phyloP scores from a whole-genome alignment of 2,888 invertebrate genomes.

The Theristus sp. region DNA sequence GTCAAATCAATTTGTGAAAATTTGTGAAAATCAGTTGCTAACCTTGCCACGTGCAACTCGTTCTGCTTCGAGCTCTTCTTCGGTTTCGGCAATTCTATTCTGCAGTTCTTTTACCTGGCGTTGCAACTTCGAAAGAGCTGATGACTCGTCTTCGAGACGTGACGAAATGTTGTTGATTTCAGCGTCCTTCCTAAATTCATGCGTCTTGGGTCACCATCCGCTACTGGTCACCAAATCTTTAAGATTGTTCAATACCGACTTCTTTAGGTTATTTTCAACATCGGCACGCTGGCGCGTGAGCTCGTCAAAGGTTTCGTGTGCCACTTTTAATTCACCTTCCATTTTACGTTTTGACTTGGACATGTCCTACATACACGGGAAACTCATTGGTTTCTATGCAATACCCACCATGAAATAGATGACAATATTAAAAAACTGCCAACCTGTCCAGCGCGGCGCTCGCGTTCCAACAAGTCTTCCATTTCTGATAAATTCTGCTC shows the following conservation, averaged over 20 bases:
- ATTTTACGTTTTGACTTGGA: slow-evolving; percentile 13
- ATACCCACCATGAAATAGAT: no score
- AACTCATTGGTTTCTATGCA: no score
- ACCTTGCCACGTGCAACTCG: slow-evolving; percentile 38
- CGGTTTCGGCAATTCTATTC: slow-evolving; percentile 83
- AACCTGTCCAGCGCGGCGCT: slow-evolving; percentile 92
- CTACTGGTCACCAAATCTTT: no score
- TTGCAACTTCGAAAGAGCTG: slow-evolving; percentile 83
- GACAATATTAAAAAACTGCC: no score
- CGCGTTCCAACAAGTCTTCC: slow-evolving; percentile 89
- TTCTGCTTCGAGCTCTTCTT: slow-evolving; percentile 97
- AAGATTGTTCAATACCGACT: slow-evolving; percentile 6
- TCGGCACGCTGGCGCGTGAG: slow-evolving; percentile 21
- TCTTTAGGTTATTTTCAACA: slow-evolving; percentile 20
- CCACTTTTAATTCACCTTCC: slow-evolving; percentile 28
- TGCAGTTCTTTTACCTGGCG: slow-evolving; percentile 99
- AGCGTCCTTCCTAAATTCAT: slow-evolving; percentile 51
- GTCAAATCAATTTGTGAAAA: neutral
- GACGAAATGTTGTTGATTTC: slow-evolving; percentile 70
- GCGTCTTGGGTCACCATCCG: no score
- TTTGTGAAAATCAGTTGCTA: neutral
- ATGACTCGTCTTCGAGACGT: slow-evolving; percentile 96
- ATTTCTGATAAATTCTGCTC: slow-evolving; percentile 28
- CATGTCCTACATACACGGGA: neutral
- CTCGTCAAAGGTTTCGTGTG: slow-evolving; percentile 27